phyloP scores from a whole-genome alignment of 1,140 invertebrate species.

The Drosophila kohkoa region DNA sequence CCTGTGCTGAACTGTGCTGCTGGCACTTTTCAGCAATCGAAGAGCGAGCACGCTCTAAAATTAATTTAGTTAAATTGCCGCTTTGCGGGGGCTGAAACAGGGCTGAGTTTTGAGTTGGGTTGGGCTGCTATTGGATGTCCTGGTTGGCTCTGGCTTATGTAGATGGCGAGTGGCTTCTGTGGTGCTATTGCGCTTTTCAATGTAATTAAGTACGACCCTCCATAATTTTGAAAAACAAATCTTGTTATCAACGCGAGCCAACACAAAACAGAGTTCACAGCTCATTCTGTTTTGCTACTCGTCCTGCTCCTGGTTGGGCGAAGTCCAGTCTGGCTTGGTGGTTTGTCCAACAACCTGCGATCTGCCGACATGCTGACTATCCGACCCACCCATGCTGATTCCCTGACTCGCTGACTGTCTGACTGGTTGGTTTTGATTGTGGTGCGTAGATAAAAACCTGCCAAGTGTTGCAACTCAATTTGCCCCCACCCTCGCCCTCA shows the following conservation, averaged over 20 bases:
- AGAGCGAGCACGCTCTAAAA: conserved; percentile 74
- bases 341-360: conserved; percentile 27
- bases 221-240: conserved; percentile 82
- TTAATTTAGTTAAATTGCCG: conserved; percentile 80
- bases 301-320: conserved; percentile 35
- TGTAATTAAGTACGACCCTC: conserved; percentile 69
- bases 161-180: conserved; percentile 21
- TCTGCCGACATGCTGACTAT: conserved; percentile 20
- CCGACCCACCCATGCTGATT: conserved; percentile 14
- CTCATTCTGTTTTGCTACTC: conserved; percentile 9
- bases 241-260: conserved; percentile 77
- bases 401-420: background rate
- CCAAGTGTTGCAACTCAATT: conserved; percentile 83
- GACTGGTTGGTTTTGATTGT: conserved; percentile 61
- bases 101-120: conserved; percentile 7
- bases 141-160: conserved; percentile 20
- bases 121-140: background rate
- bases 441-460: conserved; percentile 83
- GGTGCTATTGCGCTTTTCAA: conserved; percentile 73
- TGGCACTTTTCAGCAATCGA: conserved; percentile 47
- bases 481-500: conserved; percentile 29
- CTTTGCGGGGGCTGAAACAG: conserved; percentile 2
- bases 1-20: conserved; percentile 54
- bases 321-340: conserved; percentile 12
- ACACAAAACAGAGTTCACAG: conserved; percentile 65